Evolutionary conservation across 2,888 invertebrate species (phyloP).

Genomic region (Metacarcinus magister): DNA sequence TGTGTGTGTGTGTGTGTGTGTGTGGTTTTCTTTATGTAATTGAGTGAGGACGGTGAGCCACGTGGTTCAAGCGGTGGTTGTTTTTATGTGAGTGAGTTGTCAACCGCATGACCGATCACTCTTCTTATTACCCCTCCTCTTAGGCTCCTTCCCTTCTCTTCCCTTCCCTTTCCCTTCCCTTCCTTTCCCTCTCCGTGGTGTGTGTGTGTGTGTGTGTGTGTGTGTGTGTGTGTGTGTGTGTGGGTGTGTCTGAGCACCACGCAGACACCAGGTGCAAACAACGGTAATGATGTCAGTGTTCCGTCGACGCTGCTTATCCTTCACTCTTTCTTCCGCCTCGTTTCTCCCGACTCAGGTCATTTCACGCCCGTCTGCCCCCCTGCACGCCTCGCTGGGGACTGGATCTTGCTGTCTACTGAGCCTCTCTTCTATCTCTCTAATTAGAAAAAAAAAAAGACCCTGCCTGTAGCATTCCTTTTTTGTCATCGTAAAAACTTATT

Average conservation of each 20-base stretch:
- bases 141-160: not conserved
- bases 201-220: not conserved
- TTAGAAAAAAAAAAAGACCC: not conserved
- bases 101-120: not conserved
- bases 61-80: too few species aligned
- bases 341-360: not conserved
- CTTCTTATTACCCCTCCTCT: constrained; percentile 49
- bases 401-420: not conserved
- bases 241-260: too few species aligned
- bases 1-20: not conserved
- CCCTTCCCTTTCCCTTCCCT: not conserved
- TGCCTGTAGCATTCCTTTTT: not conserved
- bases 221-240: not conserved
- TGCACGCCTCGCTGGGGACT: not conserved
- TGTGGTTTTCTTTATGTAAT: too few species aligned
- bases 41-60: too few species aligned
- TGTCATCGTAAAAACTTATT: not conserved
- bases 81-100: not conserved
- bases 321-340: constrained; percentile 19
- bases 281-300: not conserved
- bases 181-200: constrained; percentile 1
- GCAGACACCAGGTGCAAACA: not conserved
- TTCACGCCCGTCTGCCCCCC: not conserved
- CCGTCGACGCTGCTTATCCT: not conserved
- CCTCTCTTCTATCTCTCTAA: not conserved